Conservation (phyloP, 35 echinoderm and acorn worm species). For the Ophiothrix spiculata region DNA sequence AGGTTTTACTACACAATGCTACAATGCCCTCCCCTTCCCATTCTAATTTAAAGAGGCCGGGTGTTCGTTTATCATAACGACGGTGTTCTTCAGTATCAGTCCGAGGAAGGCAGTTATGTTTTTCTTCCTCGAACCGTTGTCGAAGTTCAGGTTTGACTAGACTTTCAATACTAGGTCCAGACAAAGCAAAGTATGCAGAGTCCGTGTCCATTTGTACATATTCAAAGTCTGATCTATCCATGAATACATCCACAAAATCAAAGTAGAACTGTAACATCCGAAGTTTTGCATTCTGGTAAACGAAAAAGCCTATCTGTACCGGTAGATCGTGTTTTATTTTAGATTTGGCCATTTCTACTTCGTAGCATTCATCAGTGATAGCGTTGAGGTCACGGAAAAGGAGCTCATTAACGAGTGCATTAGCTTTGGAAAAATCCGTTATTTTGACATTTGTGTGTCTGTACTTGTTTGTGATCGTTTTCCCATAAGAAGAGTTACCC, state of each 20-base stretch:
- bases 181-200: slow-evolving; percentile 60
- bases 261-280: slow-evolving; percentile 52
- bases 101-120: too few species aligned
- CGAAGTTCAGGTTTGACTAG: slow-evolving; percentile 22
- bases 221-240: slow-evolving; percentile 45
- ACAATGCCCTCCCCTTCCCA: too few species aligned
- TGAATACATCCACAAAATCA: slow-evolving; percentile 48
- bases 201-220: slow-evolving; percentile 70
- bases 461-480: slow-evolving; percentile 53
- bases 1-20: too few species aligned
- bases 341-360: slow-evolving; percentile 16
- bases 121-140: neutral
- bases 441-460: slow-evolving; percentile 40
- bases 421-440: neutral
- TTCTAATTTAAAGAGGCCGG: too few species aligned
- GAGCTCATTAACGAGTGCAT: slow-evolving; percentile 22
- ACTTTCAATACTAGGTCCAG: neutral
- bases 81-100: too few species aligned
- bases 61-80: too few species aligned
- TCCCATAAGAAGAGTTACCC: slow-evolving; percentile 51
- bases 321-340: slow-evolving; percentile 14
- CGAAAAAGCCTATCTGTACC: slow-evolving; percentile 26
- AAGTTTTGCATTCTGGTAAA: slow-evolving; percentile 20
- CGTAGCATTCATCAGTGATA: slow-evolving; percentile 34
- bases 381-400: slow-evolving; percentile 34